Base-by-base conservation (phyloP, 2,888 invertebrate species). In the Cosmopolites sordidus region DNA sequence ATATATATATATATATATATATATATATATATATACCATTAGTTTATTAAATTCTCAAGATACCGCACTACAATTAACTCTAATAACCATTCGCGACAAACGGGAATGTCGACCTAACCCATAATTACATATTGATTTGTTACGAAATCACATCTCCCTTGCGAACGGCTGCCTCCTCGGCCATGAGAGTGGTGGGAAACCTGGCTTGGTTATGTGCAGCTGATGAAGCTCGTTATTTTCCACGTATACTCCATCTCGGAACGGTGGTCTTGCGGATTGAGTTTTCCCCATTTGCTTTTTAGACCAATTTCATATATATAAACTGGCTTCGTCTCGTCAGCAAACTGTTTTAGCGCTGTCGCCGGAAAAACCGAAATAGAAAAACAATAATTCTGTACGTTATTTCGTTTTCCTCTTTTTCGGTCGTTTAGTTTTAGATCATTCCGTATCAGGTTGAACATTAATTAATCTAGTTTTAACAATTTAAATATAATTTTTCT, bases 91-190 rank as follows among this genome's bases (percentile, higher is more conserved):
- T 33, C 33, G 33, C 33, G 33, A 33, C n/a, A 11, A 4, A 22
- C n/a, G 33, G 12, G 33, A 33, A 33, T 33, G 33, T 33, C 33
- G 33, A 33, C 62, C 63, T 60, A 62, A 63, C 63, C 61, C 46
- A 63, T 66, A 66, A 64, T 66, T 64, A 60, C 61, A 58, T 65
- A 65, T 65, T 60, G 66, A 65, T 65, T 65, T 61, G 62, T 43
- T 30, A 47, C 52, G 43, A 41, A 42, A 47, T 48, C 48, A 16
- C 48, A 53, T 53, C 48, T 48, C 33, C 33, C 33, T n/a, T 12
- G n/a, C 33, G 33, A 33, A 5, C 4, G 33, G 33, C 22, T 22
- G 22, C n/a, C 33, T 33, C 53, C 42, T 39, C 44, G 43, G 30
- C 29, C 27, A 47, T 43, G 38, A 53, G 47, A 38, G 48, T 48